Base-by-base conservation (phyloP, 2,888 invertebrate genomes). In the Clivina fossor region DNA sequence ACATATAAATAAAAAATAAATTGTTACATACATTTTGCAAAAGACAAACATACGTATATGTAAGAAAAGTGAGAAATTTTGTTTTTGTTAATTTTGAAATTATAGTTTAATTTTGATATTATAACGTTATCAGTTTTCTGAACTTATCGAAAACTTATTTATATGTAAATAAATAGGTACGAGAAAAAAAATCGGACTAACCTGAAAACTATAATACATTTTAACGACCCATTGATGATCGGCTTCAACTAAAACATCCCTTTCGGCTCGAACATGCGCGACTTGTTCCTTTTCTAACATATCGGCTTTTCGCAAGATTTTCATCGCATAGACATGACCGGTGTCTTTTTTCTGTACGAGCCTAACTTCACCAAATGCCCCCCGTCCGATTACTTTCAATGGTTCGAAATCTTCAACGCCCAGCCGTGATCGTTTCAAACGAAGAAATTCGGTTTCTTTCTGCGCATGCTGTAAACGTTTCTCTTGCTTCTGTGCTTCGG, bases 161-260 rank as follows among this genome's bases (percentile, higher is more conserved):
- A n/a, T n/a, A n/a, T n/a, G n/a, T n/a, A n/a, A n/a, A n/a, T n/a
- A n/a, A n/a, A n/a, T n/a, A n/a, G n/a, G n/a, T n/a, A n/a, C n/a
- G n/a, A 35, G 41, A 13, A 54, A 50, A 13, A n/a, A n/a, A n/a
- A n/a, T n/a, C n/a, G n/a, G n/a, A 50, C 44, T 59, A 63, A 76
- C 76, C 75, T 88, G 85, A 81, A 98, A 98, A 74, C 95, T 95
- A 82, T 98, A 99, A 79, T 95, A 99, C 99, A 99, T 99, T 78
- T 97, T 99, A 59, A 99, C 99, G 61, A 99, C 98, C 99, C 99
- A 99, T 70, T 97, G 95, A 74, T 99, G 98, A 76, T 99, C 99
- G 1, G 99, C 99, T 75, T 99, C 98, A 15, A 98, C 98, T 48
- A 99, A 80, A 60, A 99, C 92, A 76, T 99, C 99, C 59, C 99